Base-by-base conservation (phyloP, 1,140 invertebrate species). In the Ridgeia piscesae region DNA sequence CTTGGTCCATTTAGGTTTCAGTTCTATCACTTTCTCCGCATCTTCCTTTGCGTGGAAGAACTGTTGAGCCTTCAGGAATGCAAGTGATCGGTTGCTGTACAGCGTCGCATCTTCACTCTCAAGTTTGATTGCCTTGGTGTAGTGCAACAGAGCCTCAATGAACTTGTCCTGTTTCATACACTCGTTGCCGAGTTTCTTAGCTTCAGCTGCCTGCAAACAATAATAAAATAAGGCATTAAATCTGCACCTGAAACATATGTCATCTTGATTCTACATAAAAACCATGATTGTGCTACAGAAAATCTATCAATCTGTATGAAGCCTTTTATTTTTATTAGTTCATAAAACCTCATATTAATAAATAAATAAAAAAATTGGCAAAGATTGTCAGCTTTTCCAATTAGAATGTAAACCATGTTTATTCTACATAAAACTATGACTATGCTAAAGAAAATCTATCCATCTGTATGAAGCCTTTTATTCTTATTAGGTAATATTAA, bases 1-100 rank as follows among this genome's bases (percentile, higher is more conserved):
- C 97, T 98, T 98, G 27, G 97, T 97, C 97, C 98, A 98, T 91
- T 97, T 96, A 35, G 98, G 97, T 94, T 97, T 97, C 89, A 98
- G 94, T 94, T 96, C 96, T 91, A 98, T 98, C 33, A 97, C 97
- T 95, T 97, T 97, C 94, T 97, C 96, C 27, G 98, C 98, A 97
- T 98, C 98, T 95, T 98, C 96, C 94, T 98, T 95, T 1, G 98
- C 97, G 94, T 97, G 97, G 95, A 97, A 97, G 95, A 97, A 98
- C 94, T 98, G 97, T 93, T 97, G 97, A 93, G 98, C 95, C 95
- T 98, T 98, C 31, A 98, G 95, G 95, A 98, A 98, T 34, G 97
- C 97, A 94, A 97, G 97, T 6, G 98, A 98, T 94, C 98, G 96
- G 95, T 98, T 98, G 94, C 98, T 98, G 95, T 98, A 97, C 6